Base-by-base conservation (phyloP, 2,888 invertebrate genomes). In the Hyposoter dolosus region DNA sequence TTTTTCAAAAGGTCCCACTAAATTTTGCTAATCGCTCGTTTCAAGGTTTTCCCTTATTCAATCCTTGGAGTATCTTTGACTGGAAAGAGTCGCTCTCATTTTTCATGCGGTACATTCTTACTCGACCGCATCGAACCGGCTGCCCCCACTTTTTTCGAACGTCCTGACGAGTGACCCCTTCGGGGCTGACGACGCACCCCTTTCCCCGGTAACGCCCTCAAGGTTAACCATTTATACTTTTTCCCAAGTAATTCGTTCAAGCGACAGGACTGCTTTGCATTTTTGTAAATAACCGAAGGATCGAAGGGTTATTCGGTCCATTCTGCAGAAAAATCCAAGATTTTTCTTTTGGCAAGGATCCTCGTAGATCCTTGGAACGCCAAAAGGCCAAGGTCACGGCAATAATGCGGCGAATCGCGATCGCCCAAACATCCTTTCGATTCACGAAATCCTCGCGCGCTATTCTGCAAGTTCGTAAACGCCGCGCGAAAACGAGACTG, bases 61-160 rank as follows among this genome's bases (percentile, higher is more conserved):
- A 35, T 28, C 3, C 40, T 4, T n/a, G 3, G 40, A 72, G 47
- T 76, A 71, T 74, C 72, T 74, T 74, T 32, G 23, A 23, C 80
- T 76, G 45, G 79, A 86, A 86, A 74, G 82, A 75, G 65, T 85
- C 79, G 77, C 76, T 77, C 80, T 83, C 82, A 82, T 86, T 84
- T 86, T 86, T 86, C 86, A 86, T 71, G 47, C 72, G 19, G 53
- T 40, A 68, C 56, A 35, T 35, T 74, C 83, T 65, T 69, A 68
- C 75, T 82, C 78, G 78, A 86, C 63, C 75, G 65, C 68, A 76
- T 69, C 74, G 56, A 71, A 76, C 45, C 47, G 69, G 47, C 35
- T 82, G 56, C 50, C 19, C 47, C 19, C n/a, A 60, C 53, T 47
- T 65, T 50, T 19, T 15, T 12, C 28, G 23, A 17, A 23, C 60